Evolutionary conservation across 2,797 vertebrate genomes (phyloP), one percentile per base, ranked within the genome.

Genomic region (Taeniopygia guttata): DNA sequence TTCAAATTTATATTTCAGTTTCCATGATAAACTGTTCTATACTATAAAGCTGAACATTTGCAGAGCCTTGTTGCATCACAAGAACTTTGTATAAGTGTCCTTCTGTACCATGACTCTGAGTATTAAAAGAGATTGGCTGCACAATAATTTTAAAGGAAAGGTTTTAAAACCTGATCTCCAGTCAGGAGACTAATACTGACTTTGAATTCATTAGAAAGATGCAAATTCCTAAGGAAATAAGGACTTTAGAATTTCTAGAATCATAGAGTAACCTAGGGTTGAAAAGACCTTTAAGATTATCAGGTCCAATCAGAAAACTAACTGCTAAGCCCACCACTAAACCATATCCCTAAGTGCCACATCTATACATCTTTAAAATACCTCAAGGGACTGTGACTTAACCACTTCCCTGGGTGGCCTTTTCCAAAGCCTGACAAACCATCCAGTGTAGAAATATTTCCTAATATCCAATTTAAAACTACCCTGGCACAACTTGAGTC

Each of bases 301-400:
- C 8, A 58, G 58, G 12, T 58, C 4, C 1, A 76, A 9, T 21
- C 34, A 26, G 54, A 67, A 46, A 74, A 45, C 21, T 48, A 54
- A 34, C 12, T 46, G 13, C 34, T 40, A 67, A 40, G 7, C 3
- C 14, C 17, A 59, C 25, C 63, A 51, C n/a, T 63, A 38, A 75
- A 19, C 29, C 21, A 38, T 34, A 32, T 26, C 23, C 15, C 3
- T 22, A 30, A 64, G 9, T 40, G n/a, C 38, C 21, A 23, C 15
- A 52, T 58, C n/a, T 52, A 23, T 5, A 16, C 5, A 15, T 58
- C 14, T 58, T 63, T 46, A 45, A 70, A 56, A 45, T 51, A 16
- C 4, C 15, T 58, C 15, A 21, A 40, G 18, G 7, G 17, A 34
- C 34, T 0, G 0, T 38, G n/a, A 26, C 29, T 83, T 38, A 56